phyloP scores from a whole-genome alignment of 2,797 vertebrate genomes.

The Phaenicophaeus curvirostris region DNA sequence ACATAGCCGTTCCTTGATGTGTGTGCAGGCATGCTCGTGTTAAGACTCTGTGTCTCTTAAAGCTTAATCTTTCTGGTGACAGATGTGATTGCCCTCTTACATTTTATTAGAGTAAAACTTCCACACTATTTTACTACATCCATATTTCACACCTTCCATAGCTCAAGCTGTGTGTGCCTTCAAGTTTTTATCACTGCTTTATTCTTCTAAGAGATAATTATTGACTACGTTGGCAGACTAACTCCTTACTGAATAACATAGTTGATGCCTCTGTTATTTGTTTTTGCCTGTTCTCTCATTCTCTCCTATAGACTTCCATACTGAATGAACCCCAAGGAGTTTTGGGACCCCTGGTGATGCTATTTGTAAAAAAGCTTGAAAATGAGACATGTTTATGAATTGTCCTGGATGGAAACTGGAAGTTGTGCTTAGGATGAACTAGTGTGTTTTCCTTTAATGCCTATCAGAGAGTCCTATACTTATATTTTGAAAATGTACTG shows the following conservation, averaged over 20 bases:
- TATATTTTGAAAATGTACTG: too few species aligned
- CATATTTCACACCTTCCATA: not conserved
- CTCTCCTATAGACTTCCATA: not conserved
- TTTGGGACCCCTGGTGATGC: not conserved
- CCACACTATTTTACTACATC: not conserved
- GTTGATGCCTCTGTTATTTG: not conserved
- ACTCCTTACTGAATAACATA: not conserved
- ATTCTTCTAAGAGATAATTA: not conserved
- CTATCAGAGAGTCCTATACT: too few species aligned
- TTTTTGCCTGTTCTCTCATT: not conserved
- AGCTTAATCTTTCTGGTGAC: not conserved
- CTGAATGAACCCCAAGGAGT: not conserved
- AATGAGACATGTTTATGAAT: too few species aligned
- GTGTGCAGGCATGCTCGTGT: fast-evolving
- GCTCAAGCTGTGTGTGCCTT: not conserved
- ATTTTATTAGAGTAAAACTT: not conserved
- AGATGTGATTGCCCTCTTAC: not conserved
- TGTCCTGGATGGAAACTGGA: too few species aligned
- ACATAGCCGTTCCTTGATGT: not conserved
- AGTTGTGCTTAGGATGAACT: too few species aligned
- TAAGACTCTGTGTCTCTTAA: not conserved
- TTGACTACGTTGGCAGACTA: not conserved
- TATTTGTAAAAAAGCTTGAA: not conserved
- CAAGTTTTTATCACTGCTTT: not conserved
- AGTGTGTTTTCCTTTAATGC: too few species aligned